A percentile compares a stretch with the other conserved stretches of the same genome.
Evolutionary conservation across 2,113 vertebrate species (phyloP).

Genomic region (Cygnus atratus): DNA sequence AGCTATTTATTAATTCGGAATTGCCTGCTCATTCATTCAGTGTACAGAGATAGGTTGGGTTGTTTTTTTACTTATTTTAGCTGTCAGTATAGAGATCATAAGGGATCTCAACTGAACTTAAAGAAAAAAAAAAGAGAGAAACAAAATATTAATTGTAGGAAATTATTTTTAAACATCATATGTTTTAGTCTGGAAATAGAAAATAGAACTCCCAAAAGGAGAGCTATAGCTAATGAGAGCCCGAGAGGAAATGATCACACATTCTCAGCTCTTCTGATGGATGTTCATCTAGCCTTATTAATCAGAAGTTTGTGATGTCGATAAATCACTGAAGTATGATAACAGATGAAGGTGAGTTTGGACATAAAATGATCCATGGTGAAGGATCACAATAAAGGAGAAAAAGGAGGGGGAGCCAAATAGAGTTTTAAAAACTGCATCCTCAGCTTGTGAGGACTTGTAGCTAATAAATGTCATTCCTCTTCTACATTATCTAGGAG

Average conservation of each 20-base stretch:
- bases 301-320: background rate
- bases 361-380: constrained; percentile 17
- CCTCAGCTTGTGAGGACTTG: constrained; percentile 52
- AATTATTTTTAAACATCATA: constrained; percentile 25
- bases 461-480: constrained; percentile 50
- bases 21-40: background rate
- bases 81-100: background rate
- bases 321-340: constrained; percentile 32
- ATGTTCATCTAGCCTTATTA: constrained; percentile 40
- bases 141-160: background rate
- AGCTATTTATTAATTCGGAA: background rate
- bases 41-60: background rate
- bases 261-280: constrained; percentile 37
- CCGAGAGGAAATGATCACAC: constrained; percentile 41
- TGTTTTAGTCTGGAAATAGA: constrained; percentile 6
- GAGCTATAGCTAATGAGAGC: constrained; percentile 17
- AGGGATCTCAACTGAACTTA: background rate
- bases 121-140: background rate
- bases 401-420: background rate
- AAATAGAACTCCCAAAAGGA: constrained; percentile 34
- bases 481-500: constrained; percentile 39
- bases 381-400: constrained; percentile 30
- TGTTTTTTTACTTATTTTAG: background rate
- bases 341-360: constrained; percentile 54
- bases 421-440: constrained; percentile 13